Conservation (phyloP, 2,113 vertebrate species). For the Dermatemys mawii region DNA sequence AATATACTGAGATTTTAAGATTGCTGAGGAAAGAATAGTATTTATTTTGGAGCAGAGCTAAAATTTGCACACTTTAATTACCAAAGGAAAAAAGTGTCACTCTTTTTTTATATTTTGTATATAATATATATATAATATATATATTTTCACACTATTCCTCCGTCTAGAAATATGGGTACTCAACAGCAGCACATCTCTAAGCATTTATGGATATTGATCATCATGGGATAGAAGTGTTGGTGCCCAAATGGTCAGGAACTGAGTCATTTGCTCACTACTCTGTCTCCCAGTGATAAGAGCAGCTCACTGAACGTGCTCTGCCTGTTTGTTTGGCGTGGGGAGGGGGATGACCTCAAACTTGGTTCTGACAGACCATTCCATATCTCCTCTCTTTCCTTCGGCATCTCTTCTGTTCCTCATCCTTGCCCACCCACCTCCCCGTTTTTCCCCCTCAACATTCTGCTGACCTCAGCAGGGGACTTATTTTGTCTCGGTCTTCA, state of each 20-base stretch:
- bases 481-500: not conserved
- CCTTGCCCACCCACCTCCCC: not conserved
- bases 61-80: not conserved
- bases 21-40: not conserved
- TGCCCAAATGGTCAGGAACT: not conserved
- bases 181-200: not conserved
- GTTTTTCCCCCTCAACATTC: not conserved
- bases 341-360: not conserved
- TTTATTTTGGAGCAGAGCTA: not conserved
- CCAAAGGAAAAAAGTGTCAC: not conserved
- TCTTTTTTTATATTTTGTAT: not conserved
- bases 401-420: not conserved
- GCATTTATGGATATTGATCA: not conserved
- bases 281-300: not conserved
- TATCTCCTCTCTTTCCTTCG: not conserved
- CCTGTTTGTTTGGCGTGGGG: not conserved
- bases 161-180: not conserved
- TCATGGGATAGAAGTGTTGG: not conserved
- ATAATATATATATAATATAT: no score
- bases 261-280: not conserved
- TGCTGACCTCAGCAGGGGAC: not conserved
- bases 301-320: not conserved
- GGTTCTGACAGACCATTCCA: not conserved
- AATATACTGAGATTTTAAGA: not conserved
- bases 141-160: rapidly evolving